Percentiles rank a stretch among this genome's conserved stretches.
These are phyloP conservation scores for Hystrix brachyura DNA, from an alignment of 2,113 vertebrate genomes.

Conservation along the genomic window DNA sequence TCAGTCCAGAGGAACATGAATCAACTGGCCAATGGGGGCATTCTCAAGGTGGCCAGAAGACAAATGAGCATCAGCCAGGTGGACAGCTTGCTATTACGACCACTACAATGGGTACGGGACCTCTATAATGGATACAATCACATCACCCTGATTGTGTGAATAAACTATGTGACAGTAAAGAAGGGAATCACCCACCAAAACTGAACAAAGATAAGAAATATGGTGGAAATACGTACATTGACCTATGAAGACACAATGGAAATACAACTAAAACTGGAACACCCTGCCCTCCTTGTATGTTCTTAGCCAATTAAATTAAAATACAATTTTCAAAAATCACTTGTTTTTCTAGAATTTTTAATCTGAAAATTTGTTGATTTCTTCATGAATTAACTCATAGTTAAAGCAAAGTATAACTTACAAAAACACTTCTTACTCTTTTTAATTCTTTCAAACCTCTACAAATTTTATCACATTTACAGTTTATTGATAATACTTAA, in stretches of 20 bases:
- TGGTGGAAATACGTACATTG: background rate
- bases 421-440: background rate
- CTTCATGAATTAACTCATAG: background rate
- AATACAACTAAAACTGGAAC: background rate
- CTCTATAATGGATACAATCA: too few relatives aligned
- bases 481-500: constrained; percentile 1
- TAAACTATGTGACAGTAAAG: background rate
- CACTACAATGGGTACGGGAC: background rate
- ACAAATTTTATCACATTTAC: background rate
- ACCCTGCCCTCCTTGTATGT: background rate
- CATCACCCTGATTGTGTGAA: background rate
- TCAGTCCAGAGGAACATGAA: background rate
- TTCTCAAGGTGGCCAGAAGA: background rate
- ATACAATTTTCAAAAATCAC: background rate
- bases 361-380: constrained; percentile 10
- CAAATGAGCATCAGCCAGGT: background rate
- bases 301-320: constrained; percentile 25
- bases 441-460: background rate
- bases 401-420: constrained; percentile 8
- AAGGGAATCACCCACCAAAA: background rate
- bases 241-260: background rate
- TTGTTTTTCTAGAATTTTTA: constrained; percentile 12
- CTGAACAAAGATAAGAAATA: background rate
- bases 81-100: background rate
- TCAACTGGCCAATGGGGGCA: background rate